Conservation (phyloP, 2,113 vertebrate species). For the Chroicocephalus ridibundus region DNA sequence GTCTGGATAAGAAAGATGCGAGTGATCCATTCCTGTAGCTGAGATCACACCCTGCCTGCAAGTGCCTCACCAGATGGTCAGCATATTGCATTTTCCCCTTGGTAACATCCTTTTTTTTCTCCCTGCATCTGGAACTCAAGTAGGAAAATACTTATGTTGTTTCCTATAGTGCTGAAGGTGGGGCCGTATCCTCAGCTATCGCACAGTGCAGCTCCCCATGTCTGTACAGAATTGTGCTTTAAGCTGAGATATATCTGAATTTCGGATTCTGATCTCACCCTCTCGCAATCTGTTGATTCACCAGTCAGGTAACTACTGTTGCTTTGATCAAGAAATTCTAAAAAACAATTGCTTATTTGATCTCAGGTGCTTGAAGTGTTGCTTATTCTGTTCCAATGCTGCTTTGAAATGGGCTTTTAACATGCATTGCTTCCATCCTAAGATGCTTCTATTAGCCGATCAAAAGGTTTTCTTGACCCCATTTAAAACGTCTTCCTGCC, state of each 20-base stretch:
- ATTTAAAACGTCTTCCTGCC: not conserved
- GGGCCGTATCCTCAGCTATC: not conserved
- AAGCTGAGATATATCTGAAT: not conserved
- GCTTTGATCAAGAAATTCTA: not conserved
- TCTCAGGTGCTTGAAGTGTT: not conserved
- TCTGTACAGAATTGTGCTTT: not conserved
- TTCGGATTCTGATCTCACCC: not conserved
- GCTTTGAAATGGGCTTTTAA: conserved; percentile 49
- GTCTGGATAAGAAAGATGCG: conserved; percentile 37
- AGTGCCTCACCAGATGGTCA: conserved; percentile 66
- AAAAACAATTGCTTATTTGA: conserved; percentile 38
- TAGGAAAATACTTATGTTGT: conserved; percentile 67
- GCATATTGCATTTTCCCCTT: conserved; percentile 63
- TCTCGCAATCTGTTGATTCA: not conserved
- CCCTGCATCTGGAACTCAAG: conserved; percentile 52
- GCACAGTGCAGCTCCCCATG: not conserved
- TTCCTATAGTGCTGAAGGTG: conserved; percentile 13
- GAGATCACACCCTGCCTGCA: conserved; percentile 61
- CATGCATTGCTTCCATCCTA: not conserved
- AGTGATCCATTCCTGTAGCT: conserved; percentile 61
- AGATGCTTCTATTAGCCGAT: not conserved
- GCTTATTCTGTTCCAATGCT: not conserved
- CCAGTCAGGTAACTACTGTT: not conserved
- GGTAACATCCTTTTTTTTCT: conserved; percentile 57
- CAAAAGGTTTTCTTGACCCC: conserved; percentile 1